Evolutionary conservation across 2,113 vertebrate species (phyloP).

Genomic region (Sciurus niger): DNA sequence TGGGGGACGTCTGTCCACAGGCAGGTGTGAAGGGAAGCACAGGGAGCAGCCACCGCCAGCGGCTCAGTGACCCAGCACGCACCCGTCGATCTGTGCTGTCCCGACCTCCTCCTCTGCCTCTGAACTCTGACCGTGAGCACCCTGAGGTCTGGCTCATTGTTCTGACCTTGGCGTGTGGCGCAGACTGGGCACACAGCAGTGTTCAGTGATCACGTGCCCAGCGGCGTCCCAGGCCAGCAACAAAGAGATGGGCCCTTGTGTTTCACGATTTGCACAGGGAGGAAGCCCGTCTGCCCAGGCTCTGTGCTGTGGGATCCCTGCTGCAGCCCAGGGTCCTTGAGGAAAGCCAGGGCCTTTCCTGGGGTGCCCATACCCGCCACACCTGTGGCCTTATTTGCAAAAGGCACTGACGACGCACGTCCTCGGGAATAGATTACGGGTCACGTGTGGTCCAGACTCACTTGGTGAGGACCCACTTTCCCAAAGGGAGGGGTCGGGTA

Average conservation of each 20-base stretch:
- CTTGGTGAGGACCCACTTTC: accelerated
- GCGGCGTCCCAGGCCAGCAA: neutral
- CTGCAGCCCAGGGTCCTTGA: no score
- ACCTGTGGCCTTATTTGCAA: neutral
- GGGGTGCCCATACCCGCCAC: no score
- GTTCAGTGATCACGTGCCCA: accelerated
- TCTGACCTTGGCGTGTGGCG: no score
- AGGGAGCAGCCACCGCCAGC: accelerated
- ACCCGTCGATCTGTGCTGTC: neutral
- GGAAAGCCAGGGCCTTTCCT: no score
- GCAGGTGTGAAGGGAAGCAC: neutral
- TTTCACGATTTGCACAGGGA: no score
- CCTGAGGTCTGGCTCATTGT: no score
- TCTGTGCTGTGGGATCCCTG: no score
- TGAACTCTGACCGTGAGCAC: neutral
- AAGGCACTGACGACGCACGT: neutral
- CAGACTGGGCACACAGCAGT: neutral
- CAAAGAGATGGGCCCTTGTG: no score
- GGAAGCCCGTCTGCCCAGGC: no score
- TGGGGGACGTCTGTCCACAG: no score
- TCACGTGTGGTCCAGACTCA: neutral
- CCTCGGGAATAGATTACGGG: neutral
- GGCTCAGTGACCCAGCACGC: accelerated
- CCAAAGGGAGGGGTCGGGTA: neutral
- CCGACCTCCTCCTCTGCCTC: neutral